These are phyloP conservation scores for Taenioides sp. DNA, from an alignment of 2,797 vertebrate species.

Conservation along the genomic window DNA sequence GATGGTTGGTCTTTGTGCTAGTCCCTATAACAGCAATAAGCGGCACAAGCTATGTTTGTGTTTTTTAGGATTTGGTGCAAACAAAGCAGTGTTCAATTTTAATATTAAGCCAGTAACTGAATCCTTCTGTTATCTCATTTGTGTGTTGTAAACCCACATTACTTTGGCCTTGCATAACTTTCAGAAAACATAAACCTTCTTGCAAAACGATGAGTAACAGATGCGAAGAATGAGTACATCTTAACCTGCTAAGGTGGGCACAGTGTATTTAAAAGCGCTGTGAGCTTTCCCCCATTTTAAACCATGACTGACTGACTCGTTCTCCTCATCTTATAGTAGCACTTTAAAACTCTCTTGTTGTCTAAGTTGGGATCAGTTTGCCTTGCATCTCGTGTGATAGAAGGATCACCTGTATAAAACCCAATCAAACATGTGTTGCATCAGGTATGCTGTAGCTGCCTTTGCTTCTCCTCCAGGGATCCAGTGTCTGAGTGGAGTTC, in stretches of 20 bases:
- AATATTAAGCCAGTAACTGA: not conserved
- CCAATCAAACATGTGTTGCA: conserved; percentile 40
- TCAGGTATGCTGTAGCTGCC: conserved; percentile 28
- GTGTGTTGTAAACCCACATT: not conserved
- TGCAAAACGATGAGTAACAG: conserved; percentile 1
- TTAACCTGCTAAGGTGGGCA: not conserved
- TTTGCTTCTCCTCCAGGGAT: conserved; percentile 28
- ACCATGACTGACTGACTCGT: conserved; percentile 40
- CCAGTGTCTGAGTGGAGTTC: conserved; percentile 17
- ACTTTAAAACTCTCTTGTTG: conserved; percentile 40
- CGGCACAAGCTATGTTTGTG: not conserved
- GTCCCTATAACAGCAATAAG: not conserved
- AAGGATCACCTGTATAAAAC: conserved; percentile 50
- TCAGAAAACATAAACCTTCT: not conserved
- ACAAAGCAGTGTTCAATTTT: not conserved
- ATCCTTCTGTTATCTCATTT: not conserved
- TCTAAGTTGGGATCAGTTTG: conserved; percentile 53
- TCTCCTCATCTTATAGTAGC: conserved; percentile 22
- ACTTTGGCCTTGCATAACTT: not conserved
- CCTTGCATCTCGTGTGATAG: conserved; percentile 40
- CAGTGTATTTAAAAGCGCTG: conserved; percentile 18
- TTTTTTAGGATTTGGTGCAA: not conserved
- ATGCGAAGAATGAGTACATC: not conserved
- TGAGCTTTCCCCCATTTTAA: not conserved
- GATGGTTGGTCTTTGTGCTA: not conserved